Percentiles rank a stretch among this genome's conserved stretches.
Conservation (phyloP, 23 tunicate genomes). For the Styela clava region DNA sequence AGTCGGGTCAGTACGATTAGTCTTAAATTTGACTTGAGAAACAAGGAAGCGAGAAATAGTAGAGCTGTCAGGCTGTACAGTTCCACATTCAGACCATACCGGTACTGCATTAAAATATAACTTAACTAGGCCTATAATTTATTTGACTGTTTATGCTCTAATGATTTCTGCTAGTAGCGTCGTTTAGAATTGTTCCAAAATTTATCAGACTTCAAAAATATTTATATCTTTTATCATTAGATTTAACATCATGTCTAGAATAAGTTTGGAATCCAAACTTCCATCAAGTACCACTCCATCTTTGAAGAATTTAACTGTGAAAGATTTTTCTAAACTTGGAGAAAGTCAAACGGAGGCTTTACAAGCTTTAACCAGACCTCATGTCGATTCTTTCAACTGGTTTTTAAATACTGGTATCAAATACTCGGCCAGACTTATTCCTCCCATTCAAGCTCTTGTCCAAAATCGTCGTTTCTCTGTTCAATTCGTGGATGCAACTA, state of each 20-base stretch:
- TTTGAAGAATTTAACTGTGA: constrained; percentile 48
- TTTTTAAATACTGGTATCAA: constrained; percentile 77
- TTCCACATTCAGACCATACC: too few species aligned
- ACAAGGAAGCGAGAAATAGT: too few species aligned
- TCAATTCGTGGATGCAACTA: constrained; percentile 23
- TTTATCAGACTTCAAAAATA: too few species aligned
- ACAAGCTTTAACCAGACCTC: constrained; percentile 61
- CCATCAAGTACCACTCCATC: constrained; percentile 46
- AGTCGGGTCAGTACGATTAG: too few species aligned
- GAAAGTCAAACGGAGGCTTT: constrained; percentile 36
- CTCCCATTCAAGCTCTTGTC: constrained; percentile 48
- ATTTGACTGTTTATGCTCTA: too few species aligned
- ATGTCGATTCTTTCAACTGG: constrained; percentile 96
- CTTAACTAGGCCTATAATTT: too few species aligned
- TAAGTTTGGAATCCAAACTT: constrained; percentile 43
- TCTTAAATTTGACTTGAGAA: too few species aligned
- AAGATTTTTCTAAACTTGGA: constrained; percentile 24
- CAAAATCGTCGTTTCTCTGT: constrained; percentile 31
- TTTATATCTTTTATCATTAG: too few species aligned
- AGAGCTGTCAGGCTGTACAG: too few species aligned
- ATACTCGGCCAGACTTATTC: constrained; percentile 32
- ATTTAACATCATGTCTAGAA: constrained; percentile 56
- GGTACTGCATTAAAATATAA: too few species aligned
- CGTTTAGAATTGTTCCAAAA: too few species aligned
- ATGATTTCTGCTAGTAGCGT: too few species aligned